Evolutionary conservation across 2,888 invertebrate genomes (phyloP).

Genomic region (Leucophora obtusa): DNA sequence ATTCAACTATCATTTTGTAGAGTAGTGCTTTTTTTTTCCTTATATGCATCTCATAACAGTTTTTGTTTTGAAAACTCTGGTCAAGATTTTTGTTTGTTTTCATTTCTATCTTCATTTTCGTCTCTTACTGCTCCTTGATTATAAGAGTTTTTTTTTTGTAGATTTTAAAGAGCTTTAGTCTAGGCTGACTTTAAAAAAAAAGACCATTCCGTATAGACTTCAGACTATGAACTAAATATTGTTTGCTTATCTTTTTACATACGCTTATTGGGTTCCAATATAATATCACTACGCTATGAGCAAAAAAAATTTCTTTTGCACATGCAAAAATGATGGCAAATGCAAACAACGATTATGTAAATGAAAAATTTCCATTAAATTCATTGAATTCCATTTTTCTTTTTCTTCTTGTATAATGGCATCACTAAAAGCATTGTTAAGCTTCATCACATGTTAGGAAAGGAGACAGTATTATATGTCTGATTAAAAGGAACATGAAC

Average conservation of each 20-base stretch:
- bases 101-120: constrained; percentile 26
- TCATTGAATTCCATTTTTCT: constrained; percentile 71
- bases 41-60: constrained; percentile 14
- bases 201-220: constrained; percentile 21
- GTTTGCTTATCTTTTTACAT: constrained; percentile 55
- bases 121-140: constrained; percentile 1
- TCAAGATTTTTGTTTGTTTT: constrained; percentile 48
- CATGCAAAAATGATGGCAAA: constrained; percentile 56
- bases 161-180: constrained; percentile 8
- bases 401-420: constrained; percentile 26
- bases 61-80: constrained; percentile 8
- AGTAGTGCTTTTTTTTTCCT: constrained; percentile 7
- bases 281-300: constrained; percentile 11
- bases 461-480: not conserved
- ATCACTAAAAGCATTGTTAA: constrained; percentile 45
- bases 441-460: constrained; percentile 7
- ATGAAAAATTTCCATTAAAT: constrained; percentile 74
- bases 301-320: constrained; percentile 17
- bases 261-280: constrained; percentile 57
- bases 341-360: constrained; percentile 70
- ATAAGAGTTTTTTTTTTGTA: not conserved
- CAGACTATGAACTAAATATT: constrained; percentile 24
- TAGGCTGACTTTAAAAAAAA: constrained; percentile 32
- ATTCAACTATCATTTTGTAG: not conserved
- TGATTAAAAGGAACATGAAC: not conserved